Evolutionary conservation across 2,888 invertebrate species (phyloP).

Genomic region (Monoplex corrugatus): DNA sequence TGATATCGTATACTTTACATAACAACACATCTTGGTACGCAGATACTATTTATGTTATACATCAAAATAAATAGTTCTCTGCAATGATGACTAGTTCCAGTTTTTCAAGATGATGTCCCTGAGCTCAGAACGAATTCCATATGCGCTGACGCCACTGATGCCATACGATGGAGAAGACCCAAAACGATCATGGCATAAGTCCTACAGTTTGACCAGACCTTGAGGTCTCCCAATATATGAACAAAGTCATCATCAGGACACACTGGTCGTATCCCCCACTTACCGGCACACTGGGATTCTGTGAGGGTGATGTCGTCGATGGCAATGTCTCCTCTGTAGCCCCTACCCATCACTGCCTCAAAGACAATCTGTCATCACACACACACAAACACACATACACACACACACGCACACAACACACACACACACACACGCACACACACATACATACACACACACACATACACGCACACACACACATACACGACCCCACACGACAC

Average conservation of each 20-base stretch:
- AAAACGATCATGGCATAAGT: no score
- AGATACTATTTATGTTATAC: no score
- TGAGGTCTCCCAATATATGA: background rate
- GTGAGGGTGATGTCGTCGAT: constrained; percentile 68
- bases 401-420: background rate
- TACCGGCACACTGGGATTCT: constrained; percentile 42
- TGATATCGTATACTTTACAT: no score
- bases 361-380: constrained; percentile 49
- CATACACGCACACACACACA: background rate
- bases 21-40: no score
- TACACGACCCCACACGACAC: no score
- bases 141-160: background rate
- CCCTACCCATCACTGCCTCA: constrained; percentile 62
- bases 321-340: constrained; percentile 69
- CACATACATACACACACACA: no score
- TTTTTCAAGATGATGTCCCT: no score
- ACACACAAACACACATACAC: background rate
- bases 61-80: no score
- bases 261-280: background rate
- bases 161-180: background rate
- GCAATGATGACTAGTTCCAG: no score
- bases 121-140: no score
- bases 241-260: background rate
- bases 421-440: background rate
- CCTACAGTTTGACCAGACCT: background rate